Conservation (phyloP, 2,113 vertebrate species). For the Ciconia boyciana region DNA sequence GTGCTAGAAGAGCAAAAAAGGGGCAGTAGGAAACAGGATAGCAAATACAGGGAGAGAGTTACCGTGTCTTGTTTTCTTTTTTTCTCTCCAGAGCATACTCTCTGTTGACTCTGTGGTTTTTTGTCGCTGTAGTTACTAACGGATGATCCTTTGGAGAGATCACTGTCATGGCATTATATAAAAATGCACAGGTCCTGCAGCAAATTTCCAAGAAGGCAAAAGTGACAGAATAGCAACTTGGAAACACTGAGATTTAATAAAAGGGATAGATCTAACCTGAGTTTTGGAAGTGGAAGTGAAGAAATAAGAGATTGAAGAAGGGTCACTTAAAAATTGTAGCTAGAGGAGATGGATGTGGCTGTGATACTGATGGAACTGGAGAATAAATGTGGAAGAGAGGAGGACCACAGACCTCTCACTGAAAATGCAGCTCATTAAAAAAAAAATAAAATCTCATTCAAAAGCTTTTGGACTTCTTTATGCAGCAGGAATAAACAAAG, state of each 20-base stretch:
- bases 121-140: neutral
- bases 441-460: neutral
- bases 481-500: neutral
- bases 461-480: neutral
- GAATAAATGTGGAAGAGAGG: neutral
- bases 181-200: neutral
- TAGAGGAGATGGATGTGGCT: neutral
- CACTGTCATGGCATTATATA: neutral
- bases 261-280: neutral
- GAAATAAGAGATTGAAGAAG: neutral
- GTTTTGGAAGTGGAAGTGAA: neutral
- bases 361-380: neutral
- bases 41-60: neutral
- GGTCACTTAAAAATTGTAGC: neutral
- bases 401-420: neutral
- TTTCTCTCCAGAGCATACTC: neutral
- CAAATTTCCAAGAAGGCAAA: neutral
- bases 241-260: neutral
- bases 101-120: neutral
- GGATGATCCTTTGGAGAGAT: neutral
- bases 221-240: neutral
- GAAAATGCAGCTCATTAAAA: neutral
- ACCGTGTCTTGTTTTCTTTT: neutral
- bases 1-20: neutral
- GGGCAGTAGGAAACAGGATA: neutral